Base-by-base conservation (phyloP, 92 coral and sea anemone genomes). In the Epizoanthus stellaris region DNA sequence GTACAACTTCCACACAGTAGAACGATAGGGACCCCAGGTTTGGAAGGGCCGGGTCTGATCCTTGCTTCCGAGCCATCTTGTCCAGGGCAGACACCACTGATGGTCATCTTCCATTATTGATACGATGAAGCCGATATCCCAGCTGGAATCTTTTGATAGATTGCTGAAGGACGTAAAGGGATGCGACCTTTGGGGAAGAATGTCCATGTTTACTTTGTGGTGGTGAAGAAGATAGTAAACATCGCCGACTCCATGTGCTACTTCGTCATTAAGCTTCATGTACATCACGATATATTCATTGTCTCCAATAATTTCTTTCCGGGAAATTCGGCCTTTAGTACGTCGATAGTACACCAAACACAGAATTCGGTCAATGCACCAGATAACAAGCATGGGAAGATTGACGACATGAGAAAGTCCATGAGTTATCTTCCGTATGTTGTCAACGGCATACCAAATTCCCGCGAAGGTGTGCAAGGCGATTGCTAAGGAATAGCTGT, bases 11-110 rank as follows among this genome's bases (percentile, higher is more conserved):
- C 72, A 63, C n/a, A 89, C 92, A 11, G 92, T 70, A 10, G 92
- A 89, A 25, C 92, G 92, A 57, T 89, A 89, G 49, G 92, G 92
- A 11, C 92, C 89, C 90, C 92, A 89, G 11, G 73, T 36, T n/a
- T 80, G 86, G 53, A 89, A 58, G 23, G 67, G 17, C 6, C 0
- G 21, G 14, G 65, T 34, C 7, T 72, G 45, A 1, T 85, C 79
- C 45, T 9, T 81, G 15, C 75, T 43, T n/a, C 77, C 92, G 0
- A 89, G 45, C 92, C 92, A 89, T 36, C 38, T 80, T 79, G 92
- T 85, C 92, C 89, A 89, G 39, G 90, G 92, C 5, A 79, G 52
- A 67, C 36, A 72, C 59, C 87, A 54, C 43, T 79, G 92, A 4
- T 85, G 11, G 21, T 66, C 67, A 42, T 89, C 89, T 30, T 89